These are phyloP conservation scores for Dryas iulia DNA, from an alignment of 1,140 invertebrate species.

Conservation along the genomic window DNA sequence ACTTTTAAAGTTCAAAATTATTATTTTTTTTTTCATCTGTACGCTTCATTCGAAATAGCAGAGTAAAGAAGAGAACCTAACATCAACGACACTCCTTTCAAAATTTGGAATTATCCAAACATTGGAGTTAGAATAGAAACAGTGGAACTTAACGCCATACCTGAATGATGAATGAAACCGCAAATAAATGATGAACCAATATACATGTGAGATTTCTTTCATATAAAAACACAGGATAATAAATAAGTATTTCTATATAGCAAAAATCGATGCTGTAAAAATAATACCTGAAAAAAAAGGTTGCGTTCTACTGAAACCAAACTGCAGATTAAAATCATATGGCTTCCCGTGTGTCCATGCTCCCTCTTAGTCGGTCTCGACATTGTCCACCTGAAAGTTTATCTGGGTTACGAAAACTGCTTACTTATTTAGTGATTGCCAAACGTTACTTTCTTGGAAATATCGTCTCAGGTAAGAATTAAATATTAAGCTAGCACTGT, in stretches of 20 bases:
- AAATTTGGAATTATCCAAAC: too few relatives aligned
- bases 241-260: not conserved
- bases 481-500: not conserved
- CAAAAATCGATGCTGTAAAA: not conserved
- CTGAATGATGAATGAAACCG: too few relatives aligned
- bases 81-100: too few relatives aligned
- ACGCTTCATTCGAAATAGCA: too few relatives aligned
- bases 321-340: constrained; percentile 25
- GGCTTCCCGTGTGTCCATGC: constrained; percentile 26
- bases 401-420: constrained; percentile 12
- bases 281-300: too few relatives aligned
- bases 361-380: constrained; percentile 24
- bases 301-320: constrained; percentile 21
- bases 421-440: not conserved
- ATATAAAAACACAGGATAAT: not conserved
- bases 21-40: too few relatives aligned
- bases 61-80: too few relatives aligned
- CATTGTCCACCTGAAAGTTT: constrained; percentile 20
- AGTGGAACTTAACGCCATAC: too few relatives aligned
- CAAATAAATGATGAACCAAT: too few relatives aligned
- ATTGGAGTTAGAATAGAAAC: too few relatives aligned
- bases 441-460: not conserved
- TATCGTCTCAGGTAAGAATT: not conserved
- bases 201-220: not conserved
- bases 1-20: too few relatives aligned